phyloP scores from a whole-genome alignment of 2,797 vertebrate genomes.

The Carduelis carduelis region DNA sequence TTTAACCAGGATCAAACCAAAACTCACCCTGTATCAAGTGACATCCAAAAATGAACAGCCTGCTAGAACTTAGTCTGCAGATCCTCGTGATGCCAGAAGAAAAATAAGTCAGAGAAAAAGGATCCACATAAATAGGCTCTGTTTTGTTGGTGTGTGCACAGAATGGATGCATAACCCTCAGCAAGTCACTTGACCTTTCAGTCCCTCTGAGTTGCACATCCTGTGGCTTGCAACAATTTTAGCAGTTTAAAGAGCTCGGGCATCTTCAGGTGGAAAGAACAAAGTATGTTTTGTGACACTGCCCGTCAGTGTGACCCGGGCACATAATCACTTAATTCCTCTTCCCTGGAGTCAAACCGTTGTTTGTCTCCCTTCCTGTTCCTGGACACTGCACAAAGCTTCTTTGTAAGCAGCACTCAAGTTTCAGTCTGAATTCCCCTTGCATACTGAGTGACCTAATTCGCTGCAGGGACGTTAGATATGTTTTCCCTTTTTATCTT shows the following conservation, averaged over 20 bases:
- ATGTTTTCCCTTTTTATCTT: constrained; percentile 5
- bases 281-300: not conserved
- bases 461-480: constrained; percentile 37
- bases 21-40: not conserved
- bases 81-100: not conserved
- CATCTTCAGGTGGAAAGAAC: not conserved
- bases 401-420: constrained; percentile 25
- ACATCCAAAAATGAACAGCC: not conserved
- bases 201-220: not conserved
- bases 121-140: not conserved
- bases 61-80: not conserved
- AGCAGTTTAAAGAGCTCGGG: not conserved
- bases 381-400: constrained; percentile 26
- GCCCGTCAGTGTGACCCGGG: not conserved
- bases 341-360: not conserved
- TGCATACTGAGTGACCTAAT: constrained; percentile 47
- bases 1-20: not conserved
- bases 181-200: not conserved
- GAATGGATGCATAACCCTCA: not conserved
- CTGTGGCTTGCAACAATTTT: not conserved
- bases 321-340: not conserved
- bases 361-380: not conserved
- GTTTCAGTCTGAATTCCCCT: constrained; percentile 44
- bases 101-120: not conserved
- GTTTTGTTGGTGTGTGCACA: not conserved